A percentile compares a stretch with the other conserved stretches of the same genome.
phyloP scores from a whole-genome alignment of 1,140 invertebrate genomes.

The Sogatella furcifera region DNA sequence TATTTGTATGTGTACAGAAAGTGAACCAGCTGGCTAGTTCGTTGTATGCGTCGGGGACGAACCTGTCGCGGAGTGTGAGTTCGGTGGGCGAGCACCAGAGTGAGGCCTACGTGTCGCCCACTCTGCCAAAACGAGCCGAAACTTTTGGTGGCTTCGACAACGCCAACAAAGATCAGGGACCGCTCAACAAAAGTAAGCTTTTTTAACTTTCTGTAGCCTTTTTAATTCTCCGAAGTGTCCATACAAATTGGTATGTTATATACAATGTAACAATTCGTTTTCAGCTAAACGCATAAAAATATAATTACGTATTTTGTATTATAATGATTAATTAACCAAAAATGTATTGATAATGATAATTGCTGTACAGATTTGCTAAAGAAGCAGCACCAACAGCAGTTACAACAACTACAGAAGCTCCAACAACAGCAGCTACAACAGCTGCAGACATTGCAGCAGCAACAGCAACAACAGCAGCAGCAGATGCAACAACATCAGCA shows the following conservation, averaged over 20 bases:
- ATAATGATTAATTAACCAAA: no score
- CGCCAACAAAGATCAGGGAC: slow-evolving; percentile 23
- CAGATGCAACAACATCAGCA: slow-evolving; percentile 13
- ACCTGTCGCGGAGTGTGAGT: slow-evolving; percentile 77
- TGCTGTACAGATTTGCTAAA: slow-evolving; percentile 7
- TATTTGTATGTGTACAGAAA: slow-evolving; percentile 39
- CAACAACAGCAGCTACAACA: slow-evolving; percentile 12
- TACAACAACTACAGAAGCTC: slow-evolving; percentile 11
- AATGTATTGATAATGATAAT: background rate
- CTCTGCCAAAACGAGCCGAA: slow-evolving; percentile 80
- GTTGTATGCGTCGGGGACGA: slow-evolving; percentile 55
- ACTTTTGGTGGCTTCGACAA: slow-evolving; percentile 92
- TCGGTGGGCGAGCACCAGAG: slow-evolving; percentile 85
- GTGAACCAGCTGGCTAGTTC: slow-evolving; percentile 60
- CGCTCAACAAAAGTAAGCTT: slow-evolving; percentile 18
- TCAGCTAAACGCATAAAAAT: no score
- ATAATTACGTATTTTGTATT: no score
- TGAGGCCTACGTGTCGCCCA: slow-evolving; percentile 65
- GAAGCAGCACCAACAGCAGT: slow-evolving; percentile 26
- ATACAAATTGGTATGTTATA: no score
- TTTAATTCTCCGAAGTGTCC: no score
- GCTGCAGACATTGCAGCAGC: slow-evolving; percentile 4
- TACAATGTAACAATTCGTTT: no score
- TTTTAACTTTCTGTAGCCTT: background rate
- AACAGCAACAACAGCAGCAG: slow-evolving; percentile 2